Evolutionary conservation across 2,113 vertebrate species (phyloP).

Genomic region (Ammodramus savannarum): DNA sequence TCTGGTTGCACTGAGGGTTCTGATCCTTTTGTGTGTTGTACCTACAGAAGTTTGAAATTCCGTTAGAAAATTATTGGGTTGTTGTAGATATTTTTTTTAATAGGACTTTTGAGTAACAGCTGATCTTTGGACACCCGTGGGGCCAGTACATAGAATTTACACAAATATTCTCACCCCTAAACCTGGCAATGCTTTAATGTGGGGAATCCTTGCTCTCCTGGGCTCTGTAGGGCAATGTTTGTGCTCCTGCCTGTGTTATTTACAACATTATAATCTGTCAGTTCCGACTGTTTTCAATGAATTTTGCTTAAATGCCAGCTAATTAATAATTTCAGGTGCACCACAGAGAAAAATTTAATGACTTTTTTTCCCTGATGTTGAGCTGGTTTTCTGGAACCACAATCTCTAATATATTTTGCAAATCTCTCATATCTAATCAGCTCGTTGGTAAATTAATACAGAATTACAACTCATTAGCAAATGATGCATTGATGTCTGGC

Average conservation of each 20-base stretch:
- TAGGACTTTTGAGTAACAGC: not conserved
- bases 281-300: not conserved
- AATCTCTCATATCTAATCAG: constrained; percentile 28
- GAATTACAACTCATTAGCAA: constrained; percentile 39
- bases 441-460: constrained; percentile 31
- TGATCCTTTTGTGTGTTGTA: accelerated
- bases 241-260: accelerated
- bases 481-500: not conserved
- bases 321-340: constrained; percentile 62
- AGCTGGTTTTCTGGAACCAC: constrained; percentile 43
- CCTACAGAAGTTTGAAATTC: not conserved
- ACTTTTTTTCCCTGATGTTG: not conserved
- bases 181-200: not conserved
- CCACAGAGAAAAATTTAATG: constrained; percentile 28
- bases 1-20: not conserved
- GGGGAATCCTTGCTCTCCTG: not conserved
- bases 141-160: not conserved
- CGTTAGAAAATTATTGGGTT: not conserved
- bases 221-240: not conserved
- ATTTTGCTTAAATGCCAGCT: constrained; percentile 52
- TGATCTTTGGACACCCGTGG: accelerated
- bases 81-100: too few species aligned
- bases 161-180: not conserved
- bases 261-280: not conserved
- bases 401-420: not conserved